Conservation (phyloP, 2,888 invertebrate species). For the Folsomia candida region DNA sequence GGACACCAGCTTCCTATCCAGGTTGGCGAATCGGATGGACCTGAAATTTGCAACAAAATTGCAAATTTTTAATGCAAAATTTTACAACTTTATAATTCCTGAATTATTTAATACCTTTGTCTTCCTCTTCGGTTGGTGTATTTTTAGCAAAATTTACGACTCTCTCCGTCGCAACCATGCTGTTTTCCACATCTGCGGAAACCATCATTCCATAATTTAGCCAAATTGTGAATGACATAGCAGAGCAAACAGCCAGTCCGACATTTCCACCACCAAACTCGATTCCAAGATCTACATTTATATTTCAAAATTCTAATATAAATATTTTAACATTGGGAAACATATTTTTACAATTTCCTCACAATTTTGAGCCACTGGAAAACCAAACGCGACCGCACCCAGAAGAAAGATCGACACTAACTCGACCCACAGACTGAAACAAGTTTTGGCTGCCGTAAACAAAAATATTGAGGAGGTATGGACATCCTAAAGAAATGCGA, state of each 20-base stretch:
- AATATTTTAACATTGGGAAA: neutral
- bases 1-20: too few species aligned
- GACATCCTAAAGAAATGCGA: neutral
- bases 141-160: neutral
- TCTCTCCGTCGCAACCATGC: conserved; percentile 5
- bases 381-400: neutral
- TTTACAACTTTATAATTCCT: too few species aligned
- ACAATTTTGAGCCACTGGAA: conserved; percentile 1
- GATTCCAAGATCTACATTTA: conserved; percentile 17
- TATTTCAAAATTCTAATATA: neutral
- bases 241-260: conserved; percentile 30
- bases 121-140: neutral
- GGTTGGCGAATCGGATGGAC: neutral
- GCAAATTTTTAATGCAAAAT: too few species aligned
- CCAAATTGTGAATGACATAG: conserved; percentile 7
- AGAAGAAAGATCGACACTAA: neutral
- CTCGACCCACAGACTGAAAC: conserved; percentile 3
- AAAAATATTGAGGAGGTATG: neutral
- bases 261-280: conserved; percentile 23
- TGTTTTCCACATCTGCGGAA: neutral
- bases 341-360: neutral
- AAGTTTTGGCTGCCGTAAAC: neutral
- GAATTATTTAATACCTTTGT: too few species aligned
- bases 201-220: conserved; percentile 8
- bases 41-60: too few species aligned